Percentiles rank a stretch among this genome's conserved stretches.
phyloP scores from a whole-genome alignment of 2,797 vertebrate genomes.

The Mormyrops boulengeri region DNA sequence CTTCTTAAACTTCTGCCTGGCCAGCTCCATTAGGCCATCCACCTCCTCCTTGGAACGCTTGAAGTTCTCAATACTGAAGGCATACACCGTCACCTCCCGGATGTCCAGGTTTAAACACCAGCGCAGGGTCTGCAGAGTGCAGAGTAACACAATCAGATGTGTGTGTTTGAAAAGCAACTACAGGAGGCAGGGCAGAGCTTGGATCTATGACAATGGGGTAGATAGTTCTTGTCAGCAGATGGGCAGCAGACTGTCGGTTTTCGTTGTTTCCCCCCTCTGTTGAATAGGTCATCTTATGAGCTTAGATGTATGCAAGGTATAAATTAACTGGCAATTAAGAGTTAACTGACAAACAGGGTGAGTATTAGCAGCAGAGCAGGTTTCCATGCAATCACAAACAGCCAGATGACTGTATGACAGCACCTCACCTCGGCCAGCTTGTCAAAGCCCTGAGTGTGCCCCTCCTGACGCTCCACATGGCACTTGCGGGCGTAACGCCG shows the following conservation, averaged over 20 bases:
- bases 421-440: slow-evolving; percentile 84
- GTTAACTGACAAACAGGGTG: neutral
- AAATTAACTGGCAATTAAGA: neutral
- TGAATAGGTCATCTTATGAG: neutral
- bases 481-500: slow-evolving; percentile 89
- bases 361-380: neutral
- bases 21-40: slow-evolving; percentile 89
- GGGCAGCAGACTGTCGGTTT: neutral
- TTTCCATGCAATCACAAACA: neutral
- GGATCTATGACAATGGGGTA: neutral
- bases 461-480: slow-evolving; percentile 82
- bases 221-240: neutral
- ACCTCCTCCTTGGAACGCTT: slow-evolving; percentile 90
- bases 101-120: slow-evolving; percentile 94
- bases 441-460: slow-evolving; percentile 89
- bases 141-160: neutral
- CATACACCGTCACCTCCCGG: slow-evolving; percentile 90
- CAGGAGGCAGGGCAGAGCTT: neutral
- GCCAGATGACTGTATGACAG: neutral
- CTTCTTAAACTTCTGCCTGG: slow-evolving; percentile 83
- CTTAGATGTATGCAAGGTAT: neutral
- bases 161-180: neutral
- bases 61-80: slow-evolving; percentile 99
- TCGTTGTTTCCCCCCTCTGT: neutral
- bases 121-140: slow-evolving; percentile 69